Conservation (phyloP, 2,888 invertebrate species). For the Cosmorhoe ocellata region DNA sequence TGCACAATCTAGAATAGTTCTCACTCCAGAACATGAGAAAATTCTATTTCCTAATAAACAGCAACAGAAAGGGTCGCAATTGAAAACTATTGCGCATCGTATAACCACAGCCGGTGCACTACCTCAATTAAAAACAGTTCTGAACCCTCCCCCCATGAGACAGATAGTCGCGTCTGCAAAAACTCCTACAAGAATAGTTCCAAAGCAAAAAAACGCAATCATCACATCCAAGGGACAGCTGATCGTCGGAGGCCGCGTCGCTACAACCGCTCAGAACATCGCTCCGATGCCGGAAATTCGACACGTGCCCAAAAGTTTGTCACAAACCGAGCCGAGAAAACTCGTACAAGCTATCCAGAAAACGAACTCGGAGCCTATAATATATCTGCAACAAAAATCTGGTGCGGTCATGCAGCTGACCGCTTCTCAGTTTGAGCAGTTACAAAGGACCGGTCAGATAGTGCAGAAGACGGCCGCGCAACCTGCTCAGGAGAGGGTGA, state of each 20-base stretch:
- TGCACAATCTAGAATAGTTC: conserved; percentile 81
- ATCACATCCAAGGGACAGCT: conserved; percentile 83
- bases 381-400: conserved; percentile 75
- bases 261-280: conserved; percentile 72
- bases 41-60: conserved; percentile 81
- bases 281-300: conserved; percentile 73
- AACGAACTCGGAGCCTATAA: conserved; percentile 63
- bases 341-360: conserved; percentile 64
- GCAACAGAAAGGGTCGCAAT: conserved; percentile 62
- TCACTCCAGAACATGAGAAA: conserved; percentile 84
- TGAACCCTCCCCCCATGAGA: conserved; percentile 47
- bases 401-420: conserved; percentile 76
- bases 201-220: conserved; percentile 77
- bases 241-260: conserved; percentile 72
- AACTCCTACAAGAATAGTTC: conserved; percentile 62
- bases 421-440: conserved; percentile 76
- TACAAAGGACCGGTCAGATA: conserved; percentile 75
- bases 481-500: conserved; percentile 53
- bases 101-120: conserved; percentile 49
- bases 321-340: conserved; percentile 65
- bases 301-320: conserved; percentile 59
- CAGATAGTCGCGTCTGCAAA: conserved; percentile 39
- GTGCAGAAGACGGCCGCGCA: conserved; percentile 57
- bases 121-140: conserved; percentile 46
- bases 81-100: conserved; percentile 67